Evolutionary conservation across 2,113 vertebrate genomes (phyloP).

Genomic region (Rhinoderma darwinii): DNA sequence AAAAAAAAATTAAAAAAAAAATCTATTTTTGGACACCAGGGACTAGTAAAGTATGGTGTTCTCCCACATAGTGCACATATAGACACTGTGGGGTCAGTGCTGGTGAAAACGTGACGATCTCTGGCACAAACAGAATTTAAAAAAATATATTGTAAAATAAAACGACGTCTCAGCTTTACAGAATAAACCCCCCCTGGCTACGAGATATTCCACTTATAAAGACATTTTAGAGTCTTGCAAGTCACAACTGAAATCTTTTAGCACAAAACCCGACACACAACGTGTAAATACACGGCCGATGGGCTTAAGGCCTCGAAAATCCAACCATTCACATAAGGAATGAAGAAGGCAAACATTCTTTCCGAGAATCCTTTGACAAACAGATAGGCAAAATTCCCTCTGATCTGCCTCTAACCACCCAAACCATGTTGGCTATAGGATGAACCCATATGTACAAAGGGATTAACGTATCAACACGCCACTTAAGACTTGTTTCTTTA

Average conservation of each 20-base stretch:
- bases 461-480: constrained; percentile 62
- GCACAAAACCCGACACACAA: constrained; percentile 39
- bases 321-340: constrained; percentile 38
- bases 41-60: neutral
- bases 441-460: constrained; percentile 63
- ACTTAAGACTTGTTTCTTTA: constrained; percentile 61
- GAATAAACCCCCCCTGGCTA: constrained; percentile 7
- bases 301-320: constrained; percentile 20
- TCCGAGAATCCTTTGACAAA: constrained; percentile 47
- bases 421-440: constrained; percentile 47
- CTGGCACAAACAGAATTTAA: neutral
- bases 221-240: constrained; percentile 31
- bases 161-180: neutral
- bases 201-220: neutral
- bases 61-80: neutral
- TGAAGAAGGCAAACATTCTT: constrained; percentile 54
- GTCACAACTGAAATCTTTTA: constrained; percentile 32
- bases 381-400: constrained; percentile 38
- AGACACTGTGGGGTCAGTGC: neutral
- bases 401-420: constrained; percentile 42
- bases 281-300: constrained; percentile 27
- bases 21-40: neutral
- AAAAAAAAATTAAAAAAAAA: no score
- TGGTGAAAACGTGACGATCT: neutral
- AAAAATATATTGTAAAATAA: neutral